A percentile compares a stretch with the other conserved stretches of the same genome.
Conservation (phyloP, 37 sponge, comb jelly and placozoan genomes). For the Tethya wilhelma region DNA sequence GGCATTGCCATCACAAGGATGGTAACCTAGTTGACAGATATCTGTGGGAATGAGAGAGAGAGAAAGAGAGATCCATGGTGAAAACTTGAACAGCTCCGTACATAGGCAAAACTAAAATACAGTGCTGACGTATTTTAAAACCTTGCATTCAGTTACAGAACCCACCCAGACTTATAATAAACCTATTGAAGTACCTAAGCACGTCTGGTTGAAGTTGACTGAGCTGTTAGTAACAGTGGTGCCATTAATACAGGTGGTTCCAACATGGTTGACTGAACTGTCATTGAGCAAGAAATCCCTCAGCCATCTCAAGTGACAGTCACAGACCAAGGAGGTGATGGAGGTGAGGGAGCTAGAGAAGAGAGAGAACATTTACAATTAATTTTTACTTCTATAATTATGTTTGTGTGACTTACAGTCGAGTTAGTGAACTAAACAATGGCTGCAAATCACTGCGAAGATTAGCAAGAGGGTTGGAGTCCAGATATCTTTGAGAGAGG, state of each 20-base stretch:
- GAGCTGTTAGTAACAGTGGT: not conserved
- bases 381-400: not conserved
- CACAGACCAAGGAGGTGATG: constrained; percentile 14
- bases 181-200: not conserved
- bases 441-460: constrained; percentile 41
- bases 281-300: not conserved
- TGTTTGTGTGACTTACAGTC: not conserved
- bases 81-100: too few relatives aligned
- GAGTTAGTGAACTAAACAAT: constrained; percentile 7
- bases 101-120: too few relatives aligned
- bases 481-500: constrained; percentile 31
- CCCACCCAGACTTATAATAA: not conserved
- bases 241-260: not conserved
- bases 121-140: too few relatives aligned
- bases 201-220: not conserved
- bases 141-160: too few relatives aligned
- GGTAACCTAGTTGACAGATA: constrained; percentile 27
- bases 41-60: not conserved
- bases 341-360: not conserved
- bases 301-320: constrained; percentile 58
- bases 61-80: too few relatives aligned
- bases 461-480: not conserved
- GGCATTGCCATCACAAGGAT: constrained; percentile 29
- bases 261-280: not conserved
- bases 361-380: not conserved